Evolutionary conservation across 2,888 invertebrate species (phyloP).

Genomic region (Sinhomidia bicolor): DNA sequence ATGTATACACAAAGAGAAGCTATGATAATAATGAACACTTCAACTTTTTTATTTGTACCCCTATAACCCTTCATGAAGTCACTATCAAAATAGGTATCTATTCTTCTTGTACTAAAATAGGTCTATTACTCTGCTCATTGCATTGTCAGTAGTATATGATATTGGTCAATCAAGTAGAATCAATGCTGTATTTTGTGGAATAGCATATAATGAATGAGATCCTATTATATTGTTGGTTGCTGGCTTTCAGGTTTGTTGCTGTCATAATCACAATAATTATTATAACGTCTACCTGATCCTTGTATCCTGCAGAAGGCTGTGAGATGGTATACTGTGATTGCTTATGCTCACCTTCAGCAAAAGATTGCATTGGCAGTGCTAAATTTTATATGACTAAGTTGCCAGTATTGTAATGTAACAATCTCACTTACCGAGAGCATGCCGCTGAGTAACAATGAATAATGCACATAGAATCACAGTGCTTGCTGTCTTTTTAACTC

Average conservation of each 20-base stretch:
- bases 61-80: constrained; percentile 12
- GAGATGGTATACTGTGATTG: background rate
- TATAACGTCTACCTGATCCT: background rate
- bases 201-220: background rate
- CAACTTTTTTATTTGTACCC: background rate
- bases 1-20: background rate
- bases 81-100: background rate
- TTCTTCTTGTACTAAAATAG: background rate
- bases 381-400: background rate
- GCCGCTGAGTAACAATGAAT: background rate
- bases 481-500: background rate
- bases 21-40: background rate
- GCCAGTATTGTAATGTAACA: background rate
- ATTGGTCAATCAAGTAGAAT: constrained; percentile 8
- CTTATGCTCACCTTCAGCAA: background rate
- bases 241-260: background rate
- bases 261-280: background rate
- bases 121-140: background rate
- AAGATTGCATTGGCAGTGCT: background rate
- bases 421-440: background rate
- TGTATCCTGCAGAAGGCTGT: background rate
- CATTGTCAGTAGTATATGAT: background rate
- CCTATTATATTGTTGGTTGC: background rate
- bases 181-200: background rate
- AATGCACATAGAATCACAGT: background rate